These are phyloP conservation scores for Micromesistius poutassou DNA, from an alignment of 2,797 vertebrate species.

Conservation along the genomic window DNA sequence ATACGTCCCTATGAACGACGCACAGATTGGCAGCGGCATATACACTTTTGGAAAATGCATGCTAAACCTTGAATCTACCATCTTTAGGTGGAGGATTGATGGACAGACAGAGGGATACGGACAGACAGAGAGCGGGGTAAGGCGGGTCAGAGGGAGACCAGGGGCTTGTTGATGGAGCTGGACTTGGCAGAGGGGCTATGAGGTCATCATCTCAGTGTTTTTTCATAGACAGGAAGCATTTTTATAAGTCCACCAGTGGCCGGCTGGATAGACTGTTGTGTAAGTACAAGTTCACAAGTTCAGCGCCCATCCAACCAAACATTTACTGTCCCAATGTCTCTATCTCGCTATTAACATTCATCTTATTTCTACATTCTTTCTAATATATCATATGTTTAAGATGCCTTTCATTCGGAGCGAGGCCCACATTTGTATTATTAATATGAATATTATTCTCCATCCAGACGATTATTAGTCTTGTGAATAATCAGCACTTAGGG, in stretches of 20 bases:
- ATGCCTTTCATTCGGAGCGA: too few species aligned
- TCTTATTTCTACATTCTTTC: too few species aligned
- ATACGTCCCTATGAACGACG: not conserved
- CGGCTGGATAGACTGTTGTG: not conserved
- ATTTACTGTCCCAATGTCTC: too few species aligned
- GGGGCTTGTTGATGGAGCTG: not conserved
- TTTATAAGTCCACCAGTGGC: conserved; percentile 5
- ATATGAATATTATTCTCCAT: too few species aligned
- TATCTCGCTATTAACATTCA: too few species aligned
- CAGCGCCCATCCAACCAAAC: not conserved
- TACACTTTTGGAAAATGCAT: not conserved
- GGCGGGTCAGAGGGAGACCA: not conserved
- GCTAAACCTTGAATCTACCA: not conserved
- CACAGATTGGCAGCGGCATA: conserved; percentile 3
- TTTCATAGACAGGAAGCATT: not conserved
- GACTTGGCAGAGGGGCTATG: not conserved
- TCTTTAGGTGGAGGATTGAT: not conserved
- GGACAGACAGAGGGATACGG: not conserved
- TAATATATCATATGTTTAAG: too few species aligned
- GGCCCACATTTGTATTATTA: too few species aligned
- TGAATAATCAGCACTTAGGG: not conserved
- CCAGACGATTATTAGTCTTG: too few species aligned
- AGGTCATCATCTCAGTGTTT: not conserved
- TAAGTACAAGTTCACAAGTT: not conserved
- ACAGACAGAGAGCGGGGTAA: not conserved